Conservation (phyloP, 1,140 invertebrate species). For the Pseudomyrmex gracilis region DNA sequence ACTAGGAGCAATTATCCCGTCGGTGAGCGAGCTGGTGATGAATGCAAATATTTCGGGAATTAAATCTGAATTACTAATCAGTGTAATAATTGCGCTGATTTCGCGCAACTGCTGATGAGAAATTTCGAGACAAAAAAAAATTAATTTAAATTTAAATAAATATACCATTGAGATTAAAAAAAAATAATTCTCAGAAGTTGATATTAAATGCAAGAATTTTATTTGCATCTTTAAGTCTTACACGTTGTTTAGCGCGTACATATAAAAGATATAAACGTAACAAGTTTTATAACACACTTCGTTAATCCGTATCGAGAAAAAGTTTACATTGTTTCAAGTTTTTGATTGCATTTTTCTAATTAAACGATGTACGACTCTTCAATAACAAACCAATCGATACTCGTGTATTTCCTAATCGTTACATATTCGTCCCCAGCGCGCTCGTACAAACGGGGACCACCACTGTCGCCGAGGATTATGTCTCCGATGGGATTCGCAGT, state of each 20-base stretch:
- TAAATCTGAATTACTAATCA: background rate
- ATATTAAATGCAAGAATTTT: background rate
- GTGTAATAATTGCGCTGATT: no score
- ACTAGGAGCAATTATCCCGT: constrained; percentile 75
- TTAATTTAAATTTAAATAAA: background rate
- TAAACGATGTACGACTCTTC: background rate
- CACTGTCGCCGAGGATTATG: constrained; percentile 89
- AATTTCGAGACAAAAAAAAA: background rate
- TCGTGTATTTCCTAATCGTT: background rate
- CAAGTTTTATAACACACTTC: no score
- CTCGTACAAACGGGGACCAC: constrained; percentile 79
- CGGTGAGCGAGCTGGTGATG: constrained; percentile 65
- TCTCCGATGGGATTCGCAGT: constrained; percentile 89
- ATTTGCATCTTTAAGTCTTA: no score
- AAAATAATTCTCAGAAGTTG: background rate
- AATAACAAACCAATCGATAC: constrained; percentile 15
- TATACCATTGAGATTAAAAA: background rate
- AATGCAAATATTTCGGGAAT: background rate
- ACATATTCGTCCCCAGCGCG: constrained; percentile 71
- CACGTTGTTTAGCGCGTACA: no score
- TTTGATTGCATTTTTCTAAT: no score
- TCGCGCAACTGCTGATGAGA: background rate
- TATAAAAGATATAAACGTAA: no score
- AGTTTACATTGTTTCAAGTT: no score
- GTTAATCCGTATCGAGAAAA: no score